Base-by-base conservation (phyloP, 2,797 vertebrate species). In the Acrocephalus scirpaceus region DNA sequence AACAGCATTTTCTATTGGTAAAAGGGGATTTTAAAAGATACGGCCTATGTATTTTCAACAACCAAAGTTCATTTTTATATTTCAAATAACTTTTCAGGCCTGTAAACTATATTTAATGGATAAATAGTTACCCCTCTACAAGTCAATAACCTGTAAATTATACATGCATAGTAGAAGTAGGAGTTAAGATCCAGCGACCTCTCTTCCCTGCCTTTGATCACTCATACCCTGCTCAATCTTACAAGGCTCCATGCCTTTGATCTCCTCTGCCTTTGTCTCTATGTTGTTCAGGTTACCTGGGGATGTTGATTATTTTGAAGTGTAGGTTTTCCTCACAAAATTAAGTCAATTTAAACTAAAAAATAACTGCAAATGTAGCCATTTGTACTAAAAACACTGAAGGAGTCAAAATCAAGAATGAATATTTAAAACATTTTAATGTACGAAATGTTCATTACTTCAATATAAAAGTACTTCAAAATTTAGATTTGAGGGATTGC, bases 171-270 rank as follows among this genome's bases (percentile, higher is more conserved):
- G 53, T 54, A 47, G 61, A 91, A 91, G 65, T 47, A 75, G 70
- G 36, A 93, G 73, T 90, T 90, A 86, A 93, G 88, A 95, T 86
- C 79, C 73, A 95, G 91, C 80, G 66, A 90, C 66, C 23, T 90
- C 73, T 84, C 42, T 88, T 57, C 20, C 22, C 32, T 95, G 88
- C 79, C 88, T 97, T 96, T 97, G 96, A 97, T 96, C 96, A 92
- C 70, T 78, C 73, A 62, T 30, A 94, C 36, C 86, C 79, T 95
- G 83, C 88, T 96, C 90, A 90, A 50, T 95, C 86, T 94, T 95
- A 82, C 14, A 8, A 90, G 40, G 14, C 66, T 91, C 61, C 0
- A 7, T 51, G 69, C 61, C 90, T 96, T 97, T 97, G 95, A 97
- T 95, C 93, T 96, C 64, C 34, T 91, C 62, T 94, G 47, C 16